Percentiles rank a stretch among this genome's conserved stretches.
Conservation (phyloP, 2,797 vertebrate species). For the Lithobates sylvaticus region DNA sequence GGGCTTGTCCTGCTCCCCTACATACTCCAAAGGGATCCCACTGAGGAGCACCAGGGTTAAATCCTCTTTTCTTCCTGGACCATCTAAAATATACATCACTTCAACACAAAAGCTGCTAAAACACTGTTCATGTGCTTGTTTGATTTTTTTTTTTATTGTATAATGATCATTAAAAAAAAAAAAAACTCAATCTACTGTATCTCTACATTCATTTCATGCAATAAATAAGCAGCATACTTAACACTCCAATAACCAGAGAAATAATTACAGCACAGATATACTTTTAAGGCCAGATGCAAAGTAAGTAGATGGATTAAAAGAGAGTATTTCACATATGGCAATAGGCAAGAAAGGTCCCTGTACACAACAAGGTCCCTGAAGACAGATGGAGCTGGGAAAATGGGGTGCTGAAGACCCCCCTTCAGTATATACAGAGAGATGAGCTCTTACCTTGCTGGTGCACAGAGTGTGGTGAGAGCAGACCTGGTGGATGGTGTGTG, state of each 20-base stretch:
- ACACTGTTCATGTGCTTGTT: too few relatives aligned
- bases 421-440: too few relatives aligned
- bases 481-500: conserved; percentile 39
- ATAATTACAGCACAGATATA: conserved; percentile 6
- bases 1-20: conserved; percentile 72
- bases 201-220: conserved; percentile 19
- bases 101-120: conserved; percentile 37
- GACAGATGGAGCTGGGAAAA: conserved; percentile 1
- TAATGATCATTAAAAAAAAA: neutral
- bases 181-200: conserved; percentile 7
- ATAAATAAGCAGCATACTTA: conserved; percentile 37
- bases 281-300: conserved; percentile 28
- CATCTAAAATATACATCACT: conserved; percentile 74
- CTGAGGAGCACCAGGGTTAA: conserved; percentile 80
- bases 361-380: neutral
- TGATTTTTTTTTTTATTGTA: neutral
- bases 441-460: conserved; percentile 55
- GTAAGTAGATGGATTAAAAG: neutral
- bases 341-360: neutral
- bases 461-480: conserved; percentile 41
- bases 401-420: neutral
- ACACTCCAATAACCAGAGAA: conserved; percentile 31
- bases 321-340: neutral
- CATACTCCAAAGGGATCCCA: conserved; percentile 80
- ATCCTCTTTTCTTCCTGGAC: conserved; percentile 74